Conservation (phyloP, 2,888 invertebrate species). For the Pollenia labialis region DNA sequence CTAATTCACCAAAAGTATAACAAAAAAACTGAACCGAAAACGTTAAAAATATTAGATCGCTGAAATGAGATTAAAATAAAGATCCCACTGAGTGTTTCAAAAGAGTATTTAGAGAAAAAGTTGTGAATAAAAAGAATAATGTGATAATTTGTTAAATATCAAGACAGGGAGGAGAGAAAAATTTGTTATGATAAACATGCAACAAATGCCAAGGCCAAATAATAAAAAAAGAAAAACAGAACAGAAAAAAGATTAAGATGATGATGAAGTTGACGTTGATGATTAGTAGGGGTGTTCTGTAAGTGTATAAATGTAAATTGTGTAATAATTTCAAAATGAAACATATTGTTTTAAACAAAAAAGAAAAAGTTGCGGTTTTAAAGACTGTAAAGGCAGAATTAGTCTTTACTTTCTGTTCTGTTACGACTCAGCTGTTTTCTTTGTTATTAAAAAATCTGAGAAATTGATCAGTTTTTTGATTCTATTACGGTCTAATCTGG, state of each 20-base stretch:
- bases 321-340: background rate
- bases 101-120: constrained; percentile 30
- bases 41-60: constrained; percentile 54
- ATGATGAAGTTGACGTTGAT: constrained; percentile 11
- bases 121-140: constrained; percentile 76
- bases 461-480: no score
- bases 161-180: constrained; percentile 48
- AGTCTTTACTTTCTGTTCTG: no score
- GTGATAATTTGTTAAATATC: constrained; percentile 79
- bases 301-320: background rate
- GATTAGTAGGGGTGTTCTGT: constrained; percentile 28
- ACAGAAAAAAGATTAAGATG: no score
- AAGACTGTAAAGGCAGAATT: no score
- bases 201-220: constrained; percentile 47
- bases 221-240: no score
- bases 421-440: no score
- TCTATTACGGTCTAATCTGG: no score
- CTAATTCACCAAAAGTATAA: constrained; percentile 17
- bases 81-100: constrained; percentile 49
- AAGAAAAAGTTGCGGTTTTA: no score
- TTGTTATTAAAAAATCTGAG: no score
- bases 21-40: constrained; percentile 12
- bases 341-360: background rate
- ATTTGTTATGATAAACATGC: constrained; percentile 42
- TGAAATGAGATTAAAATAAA: constrained; percentile 62